Base-by-base conservation (phyloP, 2,113 vertebrate species). In the Rousettus leschenaultii region DNA sequence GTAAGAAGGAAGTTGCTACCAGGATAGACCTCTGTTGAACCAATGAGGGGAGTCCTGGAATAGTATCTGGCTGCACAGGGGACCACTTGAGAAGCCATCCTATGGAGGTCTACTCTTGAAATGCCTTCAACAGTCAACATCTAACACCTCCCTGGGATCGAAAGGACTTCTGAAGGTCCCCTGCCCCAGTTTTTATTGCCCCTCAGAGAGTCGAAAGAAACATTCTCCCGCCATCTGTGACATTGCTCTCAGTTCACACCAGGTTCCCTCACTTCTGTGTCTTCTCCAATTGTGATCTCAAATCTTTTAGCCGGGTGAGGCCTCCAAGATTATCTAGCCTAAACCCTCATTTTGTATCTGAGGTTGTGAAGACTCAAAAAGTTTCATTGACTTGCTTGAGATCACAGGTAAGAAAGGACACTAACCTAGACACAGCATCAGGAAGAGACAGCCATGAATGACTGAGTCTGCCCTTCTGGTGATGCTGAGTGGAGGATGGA, bases 221-320 rank as follows among this genome's bases (percentile, higher is more conserved):
- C 21, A 2, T 16, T 24, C 63, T 55, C 5, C 14, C 61, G 15
- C 28, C 55, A 15, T 19, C 26, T 2, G 43, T 14, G 0, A 3
- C 1, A 11, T n/a, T 40, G 26, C 55, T 48, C 9, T 3, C 75
- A 9, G 2, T 73, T 53, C 2, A 4, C 55, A 45, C 0, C 10
- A 4, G 18, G 30, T 11, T 45, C n/a, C 85, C 65, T 68, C 65
- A 5, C n/a, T 19, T 51, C 70, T 7, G 0, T 8, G 19, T 40
- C 28, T 51, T 24, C 30, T 70, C 35, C 40, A 26, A 3, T 24
- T 7, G 13, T 21, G 43, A 73, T 63, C 14, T 40, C 61, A 75
- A 73, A 63, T 9, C 61, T 9, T 5, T 14, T 0, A 6, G 21
- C 0, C 18, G 1, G 18, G 24, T 7, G 61, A 90, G 93, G 5